Percentiles rank a stretch among this genome's conserved stretches.
phyloP scores from a whole-genome alignment of 2,113 vertebrate species.

The Ibidorhyncha struthersii region DNA sequence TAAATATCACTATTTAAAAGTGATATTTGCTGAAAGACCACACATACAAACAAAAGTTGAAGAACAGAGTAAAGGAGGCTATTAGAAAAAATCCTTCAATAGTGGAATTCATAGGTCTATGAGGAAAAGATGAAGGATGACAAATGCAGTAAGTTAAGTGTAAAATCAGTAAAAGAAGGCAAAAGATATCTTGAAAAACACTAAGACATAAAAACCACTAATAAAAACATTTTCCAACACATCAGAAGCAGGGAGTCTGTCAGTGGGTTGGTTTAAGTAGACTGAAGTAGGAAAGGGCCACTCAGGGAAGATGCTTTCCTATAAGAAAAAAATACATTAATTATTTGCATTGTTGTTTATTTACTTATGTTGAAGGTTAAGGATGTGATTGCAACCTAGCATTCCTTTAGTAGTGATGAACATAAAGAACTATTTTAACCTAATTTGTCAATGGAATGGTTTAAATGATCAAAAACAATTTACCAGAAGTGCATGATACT shows the following conservation, averaged over 20 bases:
- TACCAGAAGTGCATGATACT: neutral
- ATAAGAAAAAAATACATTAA: neutral
- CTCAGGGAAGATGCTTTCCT: neutral
- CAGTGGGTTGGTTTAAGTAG: neutral
- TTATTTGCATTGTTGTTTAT: neutral
- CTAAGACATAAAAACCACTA: neutral
- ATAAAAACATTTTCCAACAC: neutral
- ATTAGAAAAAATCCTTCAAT: neutral
- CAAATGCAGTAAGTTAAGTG: neutral
- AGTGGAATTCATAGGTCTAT: neutral
- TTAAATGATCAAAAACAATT: neutral
- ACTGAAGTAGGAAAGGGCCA: neutral
- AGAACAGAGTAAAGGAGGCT: neutral
- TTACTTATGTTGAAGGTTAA: neutral
- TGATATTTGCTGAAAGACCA: neutral
- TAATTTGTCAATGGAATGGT: neutral
- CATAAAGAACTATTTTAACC: neutral
- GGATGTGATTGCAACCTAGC: neutral
- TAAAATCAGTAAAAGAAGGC: neutral
- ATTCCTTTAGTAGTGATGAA: neutral
- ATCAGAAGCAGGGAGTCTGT: neutral
- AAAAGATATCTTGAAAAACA: neutral
- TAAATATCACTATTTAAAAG: neutral
- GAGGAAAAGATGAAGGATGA: neutral
- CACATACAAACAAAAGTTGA: neutral